Evolutionary conservation across 2,888 invertebrate species (phyloP), one percentile per base, ranked within the genome.

Genomic region (Noctuana brunneofusca): DNA sequence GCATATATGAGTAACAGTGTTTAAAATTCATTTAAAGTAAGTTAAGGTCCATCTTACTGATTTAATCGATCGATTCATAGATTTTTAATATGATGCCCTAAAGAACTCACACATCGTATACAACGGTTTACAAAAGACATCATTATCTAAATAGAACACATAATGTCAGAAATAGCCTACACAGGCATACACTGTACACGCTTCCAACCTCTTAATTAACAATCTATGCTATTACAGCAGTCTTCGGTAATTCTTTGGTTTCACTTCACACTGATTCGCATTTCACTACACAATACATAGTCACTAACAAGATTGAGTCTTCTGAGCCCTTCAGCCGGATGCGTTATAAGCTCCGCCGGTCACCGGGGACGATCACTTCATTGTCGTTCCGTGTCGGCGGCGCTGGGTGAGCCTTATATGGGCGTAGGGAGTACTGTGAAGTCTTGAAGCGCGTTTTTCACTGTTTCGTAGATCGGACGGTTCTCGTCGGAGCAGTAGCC

Each of bases 371-470:
- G 67, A 66, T 69, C 8, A 53, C 65, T 76, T 87, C 83, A 89
- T 72, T 88, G 90, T 81, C 88, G 83, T 72, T 89, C 89, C 58
- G 83, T 68, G 43, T 90, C 90, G 87, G 87, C 89, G 90, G 88
- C 84, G 90, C 89, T 89, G 67, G 79, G 86, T 77, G 89, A 86
- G 76, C 87, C 91, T 95, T 96, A 97, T 92, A 97, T 96, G 76
- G 97, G 96, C 70, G 97, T 97, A 27, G 97, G 96, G 79, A 97
- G 93, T 68, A 97, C 96, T 73, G 97, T 96, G 83, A 97, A 97
- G 90, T 98, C 97, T 85, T 97, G 97, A 71, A 98, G 94, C 70
- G 97, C 97, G 77, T 96, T 96, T 90, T 97, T 97, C 64, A 98
- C 97, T 41, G 97, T 96, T 81, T 97, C 97, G 87, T 97, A 97